Evolutionary conservation across 2,113 vertebrate genomes (phyloP).

Genomic region (Puma concolor): DNA sequence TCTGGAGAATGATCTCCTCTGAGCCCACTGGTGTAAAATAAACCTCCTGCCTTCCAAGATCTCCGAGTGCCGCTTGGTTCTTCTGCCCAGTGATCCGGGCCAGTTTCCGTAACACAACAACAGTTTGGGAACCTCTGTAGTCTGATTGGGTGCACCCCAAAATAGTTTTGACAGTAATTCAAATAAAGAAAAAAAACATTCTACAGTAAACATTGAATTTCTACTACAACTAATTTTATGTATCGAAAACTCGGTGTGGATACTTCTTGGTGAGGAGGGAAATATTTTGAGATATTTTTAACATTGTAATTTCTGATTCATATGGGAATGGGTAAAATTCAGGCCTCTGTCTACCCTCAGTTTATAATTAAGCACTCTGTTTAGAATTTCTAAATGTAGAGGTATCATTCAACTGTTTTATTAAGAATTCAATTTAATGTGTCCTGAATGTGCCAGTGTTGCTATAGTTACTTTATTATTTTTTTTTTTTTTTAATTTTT

Average conservation of each 20-base stretch:
- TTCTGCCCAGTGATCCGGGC: no score
- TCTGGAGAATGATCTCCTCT: no score
- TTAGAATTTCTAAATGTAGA: not conserved
- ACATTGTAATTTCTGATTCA: not conserved
- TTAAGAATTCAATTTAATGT: not conserved
- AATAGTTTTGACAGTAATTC: not conserved
- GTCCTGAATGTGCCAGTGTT: not conserved
- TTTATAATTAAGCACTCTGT: not conserved
- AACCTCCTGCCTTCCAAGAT: no score
- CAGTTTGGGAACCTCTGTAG: not conserved
- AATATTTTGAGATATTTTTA: not conserved
- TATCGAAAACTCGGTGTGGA: not conserved
- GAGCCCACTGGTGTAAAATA: no score
- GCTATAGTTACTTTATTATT: not conserved
- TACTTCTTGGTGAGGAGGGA: not conserved
- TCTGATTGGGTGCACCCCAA: not conserved
- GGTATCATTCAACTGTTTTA: not conserved
- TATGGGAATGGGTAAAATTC: not conserved
- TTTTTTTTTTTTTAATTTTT: not conserved
- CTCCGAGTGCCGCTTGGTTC: no score
- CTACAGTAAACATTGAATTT: not conserved
- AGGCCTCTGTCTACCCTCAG: not conserved
- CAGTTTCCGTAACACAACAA: not conserved
- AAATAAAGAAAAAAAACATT: not conserved
- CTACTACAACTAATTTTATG: not conserved